These are phyloP conservation scores for Eubucco bourcierii DNA, from an alignment of 2,113 vertebrate genomes.

Conservation along the genomic window DNA sequence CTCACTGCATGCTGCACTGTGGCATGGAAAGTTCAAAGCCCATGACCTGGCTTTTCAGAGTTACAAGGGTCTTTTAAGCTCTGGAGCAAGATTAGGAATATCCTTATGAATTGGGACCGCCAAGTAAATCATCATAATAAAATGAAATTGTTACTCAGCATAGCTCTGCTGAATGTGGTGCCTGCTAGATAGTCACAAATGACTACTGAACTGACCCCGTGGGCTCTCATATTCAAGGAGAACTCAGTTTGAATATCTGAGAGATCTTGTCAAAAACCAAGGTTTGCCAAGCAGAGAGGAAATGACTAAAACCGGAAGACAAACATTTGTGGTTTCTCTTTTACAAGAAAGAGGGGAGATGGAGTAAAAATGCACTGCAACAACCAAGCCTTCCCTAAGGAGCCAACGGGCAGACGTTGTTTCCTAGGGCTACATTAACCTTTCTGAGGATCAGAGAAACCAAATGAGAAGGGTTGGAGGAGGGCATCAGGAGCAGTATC, in stretches of 20 bases:
- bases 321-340: constrained; percentile 48
- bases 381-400: neutral
- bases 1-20: fast-evolving
- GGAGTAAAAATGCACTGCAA: neutral
- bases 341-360: neutral
- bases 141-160: neutral
- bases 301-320: constrained; percentile 65
- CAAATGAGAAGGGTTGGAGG: fast-evolving
- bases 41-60: neutral
- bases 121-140: neutral
- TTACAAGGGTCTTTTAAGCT: neutral
- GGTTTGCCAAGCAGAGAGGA: constrained; percentile 37
- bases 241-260: neutral
- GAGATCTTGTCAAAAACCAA: neutral
- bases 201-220: neutral
- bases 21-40: neutral
- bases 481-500: neutral
- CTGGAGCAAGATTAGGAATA: neutral
- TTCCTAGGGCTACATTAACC: neutral
- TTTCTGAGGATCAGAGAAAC: fast-evolving
- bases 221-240: neutral
- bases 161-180: neutral
- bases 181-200: neutral
- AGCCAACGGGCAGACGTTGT: neutral
- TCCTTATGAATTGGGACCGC: neutral